Evolutionary conservation across 2,797 vertebrate genomes (phyloP).

Genomic region (Lacerta bilineata): DNA sequence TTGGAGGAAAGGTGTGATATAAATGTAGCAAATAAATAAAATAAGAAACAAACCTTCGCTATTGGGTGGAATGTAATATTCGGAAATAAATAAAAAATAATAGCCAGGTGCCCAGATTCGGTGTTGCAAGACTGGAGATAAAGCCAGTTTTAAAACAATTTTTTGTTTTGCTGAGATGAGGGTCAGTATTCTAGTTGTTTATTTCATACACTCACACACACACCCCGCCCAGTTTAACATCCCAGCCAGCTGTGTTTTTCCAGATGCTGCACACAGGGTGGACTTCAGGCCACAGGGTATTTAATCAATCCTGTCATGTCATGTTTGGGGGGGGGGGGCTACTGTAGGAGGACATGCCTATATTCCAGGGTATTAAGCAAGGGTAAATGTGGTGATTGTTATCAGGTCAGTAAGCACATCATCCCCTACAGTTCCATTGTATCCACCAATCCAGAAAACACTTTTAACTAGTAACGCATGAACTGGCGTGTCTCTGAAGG

Average conservation of each 20-base stretch:
- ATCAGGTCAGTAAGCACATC: constrained; percentile 31
- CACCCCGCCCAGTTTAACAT: neutral
- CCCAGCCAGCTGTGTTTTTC: neutral
- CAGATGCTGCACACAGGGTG: neutral
- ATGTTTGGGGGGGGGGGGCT: neutral
- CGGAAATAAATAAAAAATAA: neutral
- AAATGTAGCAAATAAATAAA: neutral
- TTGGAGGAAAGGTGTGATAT: neutral
- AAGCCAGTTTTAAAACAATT: neutral
- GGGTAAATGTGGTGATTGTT: constrained; percentile 17
- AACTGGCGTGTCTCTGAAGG: constrained; percentile 16
- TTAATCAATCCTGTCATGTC: constrained; percentile 36
- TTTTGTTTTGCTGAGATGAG: neutral
- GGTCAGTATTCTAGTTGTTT: neutral
- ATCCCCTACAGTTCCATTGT: constrained; percentile 6
- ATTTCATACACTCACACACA: neutral
- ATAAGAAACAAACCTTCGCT: neutral
- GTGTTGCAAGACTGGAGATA: neutral
- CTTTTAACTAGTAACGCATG: constrained; percentile 16
- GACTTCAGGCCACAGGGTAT: constrained; percentile 1
- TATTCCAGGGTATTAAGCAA: constrained; percentile 27
- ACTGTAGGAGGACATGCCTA: neutral
- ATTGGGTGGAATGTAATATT: neutral
- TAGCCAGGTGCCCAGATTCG: neutral
- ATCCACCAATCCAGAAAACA: constrained; percentile 17